Base-by-base conservation (phyloP, 1,140 invertebrate species). In the Drosophila bocqueti region DNA sequence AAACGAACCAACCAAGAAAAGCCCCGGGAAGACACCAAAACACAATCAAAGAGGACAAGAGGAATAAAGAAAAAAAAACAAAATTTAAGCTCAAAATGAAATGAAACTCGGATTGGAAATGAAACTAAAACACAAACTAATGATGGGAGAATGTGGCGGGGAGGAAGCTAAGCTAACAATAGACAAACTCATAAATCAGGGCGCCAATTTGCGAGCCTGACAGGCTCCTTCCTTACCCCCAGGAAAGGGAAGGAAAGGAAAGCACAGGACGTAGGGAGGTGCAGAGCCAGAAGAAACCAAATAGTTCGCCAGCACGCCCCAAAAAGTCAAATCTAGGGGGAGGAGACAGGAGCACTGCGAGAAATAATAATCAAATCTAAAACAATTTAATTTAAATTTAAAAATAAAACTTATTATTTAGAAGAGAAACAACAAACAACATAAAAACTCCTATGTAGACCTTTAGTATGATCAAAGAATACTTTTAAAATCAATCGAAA, bases 181-280 rank as follows among this genome's bases (percentile, higher is more conserved):
- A 82, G 85, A 90, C 79, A 90, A 90, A 90, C 66, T 85, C 86
- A 90, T 90, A 90, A 90, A 90, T 90, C 85, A 90, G 86, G 78
- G 86, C 85, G 85, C 86, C 85, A 90, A 90, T 90, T 90, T 90
- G 79, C 46, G 63, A 58, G 76, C 45, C 68, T 90, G 85, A 90
- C 85, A 90, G 85, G 40, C 58, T 46, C 8, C 24, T 5, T 60
- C 47, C 58, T 43, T 11, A 60, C 78, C 18, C 3, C 46, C 47
- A 47, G 21, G 24, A 26, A 26, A 13, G 3, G 21, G 49, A 82
- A 79, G 58, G 52, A 31, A 34, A 45, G 24, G 54, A 54, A 21
- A 34, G 63, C 45, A n/a, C 34, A 47, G 66, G 18, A 38, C 31
- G 38, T 59, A n/a, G 67, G 43, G 65, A 31, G 42, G 42, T 57